A percentile compares a stretch with the other conserved stretches of the same genome.
These are phyloP conservation scores for Epizoanthus fatuus DNA, from an alignment of 92 coral and sea anemone species.

Conservation along the genomic window DNA sequence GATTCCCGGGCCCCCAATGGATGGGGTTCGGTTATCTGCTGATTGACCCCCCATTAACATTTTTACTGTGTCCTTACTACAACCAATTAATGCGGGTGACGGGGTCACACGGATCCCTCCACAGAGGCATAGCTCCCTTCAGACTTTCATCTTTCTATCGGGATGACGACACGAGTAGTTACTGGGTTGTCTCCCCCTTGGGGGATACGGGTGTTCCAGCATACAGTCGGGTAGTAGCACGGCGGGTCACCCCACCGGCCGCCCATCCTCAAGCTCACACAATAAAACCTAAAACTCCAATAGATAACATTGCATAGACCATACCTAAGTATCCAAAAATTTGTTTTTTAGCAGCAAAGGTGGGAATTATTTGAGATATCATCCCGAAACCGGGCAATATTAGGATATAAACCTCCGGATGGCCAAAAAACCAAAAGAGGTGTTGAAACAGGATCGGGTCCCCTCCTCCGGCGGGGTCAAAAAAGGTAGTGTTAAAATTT, in stretches of 20 bases:
- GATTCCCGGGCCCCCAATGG: not conserved
- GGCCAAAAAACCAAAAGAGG: constrained; percentile 87
- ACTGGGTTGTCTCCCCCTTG: constrained; percentile 19
- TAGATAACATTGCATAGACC: constrained; percentile 83
- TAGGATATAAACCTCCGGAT: constrained; percentile 87
- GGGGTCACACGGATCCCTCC: constrained; percentile 39
- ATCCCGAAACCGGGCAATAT: constrained; percentile 84
- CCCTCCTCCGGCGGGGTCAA: constrained; percentile 87
- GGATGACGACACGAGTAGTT: not conserved
- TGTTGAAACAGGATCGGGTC: constrained; percentile 86
- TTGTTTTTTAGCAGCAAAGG: constrained; percentile 76
- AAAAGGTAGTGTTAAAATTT: constrained; percentile 83
- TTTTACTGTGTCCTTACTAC: not conserved
- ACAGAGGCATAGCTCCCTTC: constrained; percentile 36
- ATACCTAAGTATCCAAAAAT: constrained; percentile 81
- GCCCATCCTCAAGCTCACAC: constrained; percentile 68
- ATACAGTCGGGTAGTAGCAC: constrained; percentile 59
- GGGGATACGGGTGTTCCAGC: constrained; percentile 59
- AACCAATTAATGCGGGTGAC: constrained; percentile 16
- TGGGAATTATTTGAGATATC: constrained; percentile 82
- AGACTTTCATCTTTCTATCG: constrained; percentile 27
- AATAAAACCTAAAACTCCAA: constrained; percentile 83
- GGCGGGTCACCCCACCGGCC: constrained; percentile 15
- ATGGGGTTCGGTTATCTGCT: constrained; percentile 1
- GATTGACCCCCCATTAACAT: constrained; percentile 1